Evolutionary conservation across 2,797 vertebrate genomes (phyloP), one percentile per base, ranked within the genome.

Genomic region (Chaunax sp.): DNA sequence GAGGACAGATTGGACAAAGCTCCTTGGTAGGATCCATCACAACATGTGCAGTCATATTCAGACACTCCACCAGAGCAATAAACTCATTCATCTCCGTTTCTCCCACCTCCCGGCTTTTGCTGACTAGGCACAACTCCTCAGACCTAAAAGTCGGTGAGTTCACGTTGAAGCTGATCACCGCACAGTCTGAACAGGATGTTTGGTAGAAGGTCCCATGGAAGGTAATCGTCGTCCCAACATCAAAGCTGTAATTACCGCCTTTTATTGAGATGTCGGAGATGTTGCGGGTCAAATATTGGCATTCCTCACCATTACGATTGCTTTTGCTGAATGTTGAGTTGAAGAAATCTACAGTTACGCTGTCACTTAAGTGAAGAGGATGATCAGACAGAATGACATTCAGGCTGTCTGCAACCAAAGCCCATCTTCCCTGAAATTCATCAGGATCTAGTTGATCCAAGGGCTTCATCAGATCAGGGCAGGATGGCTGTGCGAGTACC

Each of bases 11-110:
- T 0, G 72, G 69, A 67, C 80, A 83, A 14, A 85, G 68, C 2
- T 65, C 49, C 49, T 73, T 73, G 30, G 44, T 47, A 0, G 84
- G 78, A 25, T 85, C 78, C 83, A 86, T 74, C 54, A 83, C 58
- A 13, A 26, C 38, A 15, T 73, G 54, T 1, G 54, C 18, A 47
- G 81, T 83, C 52, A 83, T 63, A 16, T 62, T 67, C 37, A 88
- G 60, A 69, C 83, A 88, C 37, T 22, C 13, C 59, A 78, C 64
- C 53, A 84, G 82, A 67, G 75, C 56, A 6, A 0, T 61, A 72
- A 81, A 87, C 69, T 78, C 69, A 38, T 83, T 75, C 65, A 78
- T 59, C 69, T 69, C 76, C 8, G 11, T 18, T 50, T 35, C 25
- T 62, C 55, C 62, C 74, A 78, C 72, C 75, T 77, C 45, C 43